Base-by-base conservation (phyloP, 2,797 vertebrate genomes). In the Trichosurus vulpecula region DNA sequence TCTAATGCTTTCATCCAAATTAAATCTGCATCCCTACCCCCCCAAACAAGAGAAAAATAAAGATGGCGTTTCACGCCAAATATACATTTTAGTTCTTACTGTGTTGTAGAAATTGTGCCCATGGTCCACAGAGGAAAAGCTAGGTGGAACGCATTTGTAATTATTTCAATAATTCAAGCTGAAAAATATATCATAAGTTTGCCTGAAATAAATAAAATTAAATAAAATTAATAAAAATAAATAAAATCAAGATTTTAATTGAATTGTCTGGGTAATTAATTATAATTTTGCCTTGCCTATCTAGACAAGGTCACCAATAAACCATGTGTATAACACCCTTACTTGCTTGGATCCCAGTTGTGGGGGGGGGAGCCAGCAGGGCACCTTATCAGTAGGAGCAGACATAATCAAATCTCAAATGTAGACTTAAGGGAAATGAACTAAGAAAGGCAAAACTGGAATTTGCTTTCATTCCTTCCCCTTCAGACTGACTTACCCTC, bases 391-490 rank as follows among this genome's bases (percentile, higher is more conserved):
- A 94, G 52, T 12, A 96, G n/a, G 54, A 93, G 54, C 53, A 93
- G 66, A 31, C 53, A 54, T 74, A 93, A 91, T 96, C 19, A 54
- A 13, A 91, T 16, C 29, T 91, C 90, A 96, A 95, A 91, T 81
- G 27, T 61, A 94, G 54, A 12, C 3, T 47, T 47, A 47, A 51
- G 10, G 35, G 31, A 87, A 87, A 87, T 29, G 47, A 22, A 92
- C 13, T 66, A 52, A 93, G 74, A 66, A 92, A 19, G 92, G 47
- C 13, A 91, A 30, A 87, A 47, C 41, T 81, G 6, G 6, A 61
- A 81, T 53, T 14, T 87, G 12, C 31, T 52, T 51, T 52, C 90
- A 19, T 16, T 31, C 5, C 41, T 91, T 54, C 41, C 27, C 66
- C 30, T 22, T 92, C 3, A 54, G 14, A 87, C 87, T 91, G 96